These are phyloP conservation scores for Eulithis prunata DNA, from an alignment of 2,888 invertebrate species.

Conservation along the genomic window DNA sequence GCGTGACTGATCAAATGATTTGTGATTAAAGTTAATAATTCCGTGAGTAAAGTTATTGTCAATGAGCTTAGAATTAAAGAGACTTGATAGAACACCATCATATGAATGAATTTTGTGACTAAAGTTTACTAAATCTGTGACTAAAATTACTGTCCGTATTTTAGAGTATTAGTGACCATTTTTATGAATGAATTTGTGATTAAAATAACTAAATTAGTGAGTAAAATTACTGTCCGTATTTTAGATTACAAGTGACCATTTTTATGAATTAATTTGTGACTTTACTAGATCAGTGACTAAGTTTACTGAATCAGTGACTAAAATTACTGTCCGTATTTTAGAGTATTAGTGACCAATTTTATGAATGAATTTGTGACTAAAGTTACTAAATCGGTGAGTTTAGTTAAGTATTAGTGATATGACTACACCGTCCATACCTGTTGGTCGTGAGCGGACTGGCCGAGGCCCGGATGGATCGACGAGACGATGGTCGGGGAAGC, in stretches of 20 bases:
- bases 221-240: too few species aligned
- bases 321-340: too few species aligned
- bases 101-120: background rate
- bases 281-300: background rate
- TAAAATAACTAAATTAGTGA: background rate
- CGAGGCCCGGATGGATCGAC: slow-evolving; percentile 61
- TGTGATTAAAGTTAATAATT: too few species aligned
- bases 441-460: slow-evolving; percentile 58
- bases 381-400: slow-evolving; percentile 2
- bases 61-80: background rate
- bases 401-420: slow-evolving; percentile 4
- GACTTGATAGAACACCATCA: background rate
- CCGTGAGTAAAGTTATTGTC: background rate
- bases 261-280: too few species aligned
- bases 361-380: too few species aligned
- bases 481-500: slow-evolving; percentile 50
- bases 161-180: too few species aligned
- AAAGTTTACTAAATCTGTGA: background rate
- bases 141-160: background rate
- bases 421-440: slow-evolving; percentile 23
- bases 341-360: background rate
- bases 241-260: too few species aligned
- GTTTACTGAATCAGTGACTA: too few species aligned
- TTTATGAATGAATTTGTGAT: background rate
- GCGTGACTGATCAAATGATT: too few species aligned